phyloP scores from a whole-genome alignment of 2,888 invertebrate species.

The Auanema freiburgensis region DNA sequence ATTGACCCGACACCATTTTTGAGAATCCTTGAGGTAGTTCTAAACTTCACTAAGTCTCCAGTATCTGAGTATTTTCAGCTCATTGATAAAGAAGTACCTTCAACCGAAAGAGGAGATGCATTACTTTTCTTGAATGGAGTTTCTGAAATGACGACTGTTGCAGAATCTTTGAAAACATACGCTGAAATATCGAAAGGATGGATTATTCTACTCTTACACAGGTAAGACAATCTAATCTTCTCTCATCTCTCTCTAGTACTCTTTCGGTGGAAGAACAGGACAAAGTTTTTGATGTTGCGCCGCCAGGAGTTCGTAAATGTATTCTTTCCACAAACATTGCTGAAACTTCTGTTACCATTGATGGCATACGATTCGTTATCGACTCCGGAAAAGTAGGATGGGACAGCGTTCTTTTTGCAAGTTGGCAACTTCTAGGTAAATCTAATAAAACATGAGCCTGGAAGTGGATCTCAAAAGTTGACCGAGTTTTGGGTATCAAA shows the following conservation, averaged over 20 bases:
- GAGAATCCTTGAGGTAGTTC: constrained; percentile 77
- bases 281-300: constrained; percentile 91
- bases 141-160: constrained; percentile 62
- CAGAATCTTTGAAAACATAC: constrained; percentile 72
- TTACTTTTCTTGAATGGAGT: constrained; percentile 85
- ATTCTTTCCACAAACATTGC: constrained; percentile 97
- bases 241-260: constrained; percentile 74
- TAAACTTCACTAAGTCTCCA: not conserved
- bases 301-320: constrained; percentile 90
- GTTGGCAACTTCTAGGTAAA: constrained; percentile 50
- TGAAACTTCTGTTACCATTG: constrained; percentile 96
- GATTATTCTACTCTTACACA: constrained; percentile 88
- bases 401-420: not conserved
- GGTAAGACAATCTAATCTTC: no score
- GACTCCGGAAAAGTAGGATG: constrained; percentile 81
- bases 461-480: constrained; percentile 79
- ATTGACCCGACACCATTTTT: constrained; percentile 92
- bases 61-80: constrained; percentile 65
- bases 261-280: constrained; percentile 92
- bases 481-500: constrained; percentile 92
- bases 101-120: constrained; percentile 85
- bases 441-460: constrained; percentile 89
- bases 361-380: constrained; percentile 92
- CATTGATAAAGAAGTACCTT: constrained; percentile 85
- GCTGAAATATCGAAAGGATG: constrained; percentile 78